Evolutionary conservation across 2,113 vertebrate species (phyloP).

Genomic region (Malurus elegans): DNA sequence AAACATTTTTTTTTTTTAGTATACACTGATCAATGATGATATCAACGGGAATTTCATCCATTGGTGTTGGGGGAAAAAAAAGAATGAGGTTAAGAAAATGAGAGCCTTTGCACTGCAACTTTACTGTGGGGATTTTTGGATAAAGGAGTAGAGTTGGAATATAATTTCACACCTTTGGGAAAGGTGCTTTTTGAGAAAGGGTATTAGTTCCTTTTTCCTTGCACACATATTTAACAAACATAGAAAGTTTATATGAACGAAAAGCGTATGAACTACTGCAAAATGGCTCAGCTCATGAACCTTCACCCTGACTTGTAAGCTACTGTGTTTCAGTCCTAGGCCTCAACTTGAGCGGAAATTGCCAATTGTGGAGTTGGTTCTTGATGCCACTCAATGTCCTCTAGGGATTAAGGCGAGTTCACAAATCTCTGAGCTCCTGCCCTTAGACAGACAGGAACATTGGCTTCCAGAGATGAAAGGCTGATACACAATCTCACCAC

Average conservation of each 20-base stretch:
- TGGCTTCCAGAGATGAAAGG: neutral
- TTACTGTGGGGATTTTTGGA: neutral
- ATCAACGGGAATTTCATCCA: neutral
- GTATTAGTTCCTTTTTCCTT: neutral
- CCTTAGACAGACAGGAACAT: constrained; percentile 21
- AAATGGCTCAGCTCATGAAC: neutral
- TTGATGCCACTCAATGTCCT: constrained; percentile 39
- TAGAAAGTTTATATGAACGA: neutral
- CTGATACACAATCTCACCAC: neutral
- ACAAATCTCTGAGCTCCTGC: constrained; percentile 60
- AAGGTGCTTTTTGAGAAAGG: neutral
- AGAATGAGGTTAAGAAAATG: neutral
- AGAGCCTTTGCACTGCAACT: neutral
- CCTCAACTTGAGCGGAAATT: constrained; percentile 47
- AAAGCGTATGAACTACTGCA: neutral
- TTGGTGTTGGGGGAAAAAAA: neutral
- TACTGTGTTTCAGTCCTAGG: neutral
- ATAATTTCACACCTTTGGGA: neutral
- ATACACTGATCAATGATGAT: neutral
- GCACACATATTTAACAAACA: neutral
- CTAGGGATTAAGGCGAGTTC: constrained; percentile 49
- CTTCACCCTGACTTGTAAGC: constrained; percentile 21
- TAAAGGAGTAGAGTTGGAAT: neutral
- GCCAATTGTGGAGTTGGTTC: constrained; percentile 37
- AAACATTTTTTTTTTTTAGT: neutral